A percentile compares a stretch with the other conserved stretches of the same genome.
Conservation (phyloP, 1,140 invertebrate species). For the Nasonia giraulti region DNA sequence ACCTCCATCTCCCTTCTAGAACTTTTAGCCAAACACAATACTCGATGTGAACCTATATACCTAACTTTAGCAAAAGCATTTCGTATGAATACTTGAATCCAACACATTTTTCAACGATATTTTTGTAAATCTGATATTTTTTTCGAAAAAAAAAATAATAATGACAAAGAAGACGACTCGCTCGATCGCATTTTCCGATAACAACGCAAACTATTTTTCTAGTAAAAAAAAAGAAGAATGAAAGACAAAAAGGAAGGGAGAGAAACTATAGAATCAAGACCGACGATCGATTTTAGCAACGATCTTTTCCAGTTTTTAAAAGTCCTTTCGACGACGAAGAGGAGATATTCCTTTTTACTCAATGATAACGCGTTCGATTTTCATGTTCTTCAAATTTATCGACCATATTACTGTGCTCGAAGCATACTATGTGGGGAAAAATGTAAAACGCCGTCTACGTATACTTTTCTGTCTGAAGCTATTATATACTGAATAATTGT, state of each 20-base stretch:
- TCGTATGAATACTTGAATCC: neutral
- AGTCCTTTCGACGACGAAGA: neutral
- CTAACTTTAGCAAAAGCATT: neutral
- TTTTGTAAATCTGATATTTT: slow-evolving; percentile 47
- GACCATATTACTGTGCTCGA: neutral
- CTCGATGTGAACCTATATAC: neutral
- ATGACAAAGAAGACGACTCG: neutral
- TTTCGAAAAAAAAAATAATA: neutral
- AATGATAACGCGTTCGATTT: slow-evolving; percentile 35
- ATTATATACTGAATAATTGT: neutral
- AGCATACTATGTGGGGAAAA: neutral
- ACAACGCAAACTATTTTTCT: slow-evolving; percentile 44
- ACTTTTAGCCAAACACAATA: neutral
- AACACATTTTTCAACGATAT: slow-evolving; percentile 9
- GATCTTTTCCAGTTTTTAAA: slow-evolving; percentile 24
- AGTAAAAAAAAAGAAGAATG: slow-evolving; percentile 5
- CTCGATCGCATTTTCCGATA: neutral
- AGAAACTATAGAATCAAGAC: slow-evolving; percentile 4
- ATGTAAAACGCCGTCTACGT: neutral
- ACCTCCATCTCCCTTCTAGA: slow-evolving; percentile 5
- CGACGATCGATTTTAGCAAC: slow-evolving; percentile 39
- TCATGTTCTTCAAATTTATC: slow-evolving; percentile 45
- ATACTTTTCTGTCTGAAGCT: slow-evolving; percentile 2
- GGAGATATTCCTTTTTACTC: slow-evolving; percentile 22
- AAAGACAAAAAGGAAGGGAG: neutral